Conservation (phyloP, 1,140 invertebrate species). For the Ephestia elutella region DNA sequence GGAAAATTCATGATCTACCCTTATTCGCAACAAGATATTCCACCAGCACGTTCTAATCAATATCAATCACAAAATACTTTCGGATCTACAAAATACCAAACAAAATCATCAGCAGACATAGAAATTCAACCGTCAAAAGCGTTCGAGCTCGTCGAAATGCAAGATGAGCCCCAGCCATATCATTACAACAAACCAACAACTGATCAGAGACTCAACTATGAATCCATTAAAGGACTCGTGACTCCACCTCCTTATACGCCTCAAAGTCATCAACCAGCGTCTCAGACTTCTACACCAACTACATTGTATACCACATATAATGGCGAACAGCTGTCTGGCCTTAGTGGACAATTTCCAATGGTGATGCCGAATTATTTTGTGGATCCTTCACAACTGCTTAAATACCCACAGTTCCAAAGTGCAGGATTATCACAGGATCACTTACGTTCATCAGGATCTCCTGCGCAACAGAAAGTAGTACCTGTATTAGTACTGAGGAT, state of each 20-base stretch:
- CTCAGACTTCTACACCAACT: constrained; percentile 28
- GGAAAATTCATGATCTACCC: constrained; percentile 76
- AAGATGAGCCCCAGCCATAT: constrained; percentile 51
- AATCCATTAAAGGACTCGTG: constrained; percentile 34
- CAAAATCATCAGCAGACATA: constrained; percentile 38
- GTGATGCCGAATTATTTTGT: constrained; percentile 70
- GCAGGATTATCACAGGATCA: constrained; percentile 56
- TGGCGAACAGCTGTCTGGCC: constrained; percentile 58
- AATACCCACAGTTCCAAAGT: constrained; percentile 62
- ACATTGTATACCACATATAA: constrained; percentile 71
- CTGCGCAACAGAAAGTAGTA: constrained; percentile 60
- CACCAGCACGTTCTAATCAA: constrained; percentile 33
- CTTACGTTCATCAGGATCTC: constrained; percentile 46
- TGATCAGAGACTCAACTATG: constrained; percentile 30
- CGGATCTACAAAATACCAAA: not conserved
- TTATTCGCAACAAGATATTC: constrained; percentile 76
- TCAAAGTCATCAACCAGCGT: constrained; percentile 14
- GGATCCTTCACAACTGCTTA: constrained; percentile 57
- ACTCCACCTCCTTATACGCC: constrained; percentile 29
- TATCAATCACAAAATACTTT: constrained; percentile 7
- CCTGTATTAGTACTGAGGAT: constrained; percentile 75
- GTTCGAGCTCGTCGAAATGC: constrained; percentile 62
- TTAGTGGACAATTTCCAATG: constrained; percentile 66
- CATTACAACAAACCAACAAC: constrained; percentile 43
- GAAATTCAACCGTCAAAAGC: constrained; percentile 70